A percentile compares a stretch with the other conserved stretches of the same genome.
phyloP scores from a whole-genome alignment of 2,888 invertebrate species.

The Ormyrus thymus region DNA sequence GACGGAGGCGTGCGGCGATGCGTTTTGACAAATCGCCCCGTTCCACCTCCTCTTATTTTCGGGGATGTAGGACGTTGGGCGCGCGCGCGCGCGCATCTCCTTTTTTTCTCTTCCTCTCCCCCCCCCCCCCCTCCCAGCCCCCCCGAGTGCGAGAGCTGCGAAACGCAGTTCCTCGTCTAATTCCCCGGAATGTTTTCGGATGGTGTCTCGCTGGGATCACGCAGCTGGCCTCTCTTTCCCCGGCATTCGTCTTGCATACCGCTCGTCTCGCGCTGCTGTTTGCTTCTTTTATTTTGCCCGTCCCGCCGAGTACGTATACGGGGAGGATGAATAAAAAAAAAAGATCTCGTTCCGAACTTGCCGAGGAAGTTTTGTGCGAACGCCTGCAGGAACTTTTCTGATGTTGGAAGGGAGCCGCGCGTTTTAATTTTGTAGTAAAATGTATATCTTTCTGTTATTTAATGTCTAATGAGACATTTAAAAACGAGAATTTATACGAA shows the following conservation, averaged over 20 bases:
- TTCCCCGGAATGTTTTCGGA: slow-evolving; percentile 73
- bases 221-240: slow-evolving; percentile 68
- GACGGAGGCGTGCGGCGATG: slow-evolving; percentile 61
- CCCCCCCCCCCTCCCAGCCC: neutral
- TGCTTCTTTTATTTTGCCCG: slow-evolving; percentile 42
- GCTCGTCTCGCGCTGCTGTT: slow-evolving; percentile 11
- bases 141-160: slow-evolving; percentile 21
- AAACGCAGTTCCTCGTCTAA: slow-evolving; percentile 67
- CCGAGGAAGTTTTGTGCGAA: too few relatives aligned
- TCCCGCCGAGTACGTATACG: slow-evolving; percentile 4
- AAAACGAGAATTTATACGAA: too few relatives aligned
- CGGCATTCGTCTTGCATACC: slow-evolving; percentile 45
- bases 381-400: too few relatives aligned
- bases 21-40: slow-evolving; percentile 71
- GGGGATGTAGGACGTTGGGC: slow-evolving; percentile 50
- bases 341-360: neutral
- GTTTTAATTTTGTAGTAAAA: too few relatives aligned
- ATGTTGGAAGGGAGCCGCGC: too few relatives aligned
- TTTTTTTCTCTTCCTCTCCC: neutral
- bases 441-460: too few relatives aligned
- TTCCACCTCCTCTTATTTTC: slow-evolving; percentile 61
- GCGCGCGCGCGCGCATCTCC: slow-evolving; percentile 4
- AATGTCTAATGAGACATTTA: too few relatives aligned
- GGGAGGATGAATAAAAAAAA: slow-evolving; percentile 26
- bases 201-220: slow-evolving; percentile 69